Evolutionary conservation across 2,113 vertebrate genomes (phyloP).

Genomic region (Silurus meridionalis): DNA sequence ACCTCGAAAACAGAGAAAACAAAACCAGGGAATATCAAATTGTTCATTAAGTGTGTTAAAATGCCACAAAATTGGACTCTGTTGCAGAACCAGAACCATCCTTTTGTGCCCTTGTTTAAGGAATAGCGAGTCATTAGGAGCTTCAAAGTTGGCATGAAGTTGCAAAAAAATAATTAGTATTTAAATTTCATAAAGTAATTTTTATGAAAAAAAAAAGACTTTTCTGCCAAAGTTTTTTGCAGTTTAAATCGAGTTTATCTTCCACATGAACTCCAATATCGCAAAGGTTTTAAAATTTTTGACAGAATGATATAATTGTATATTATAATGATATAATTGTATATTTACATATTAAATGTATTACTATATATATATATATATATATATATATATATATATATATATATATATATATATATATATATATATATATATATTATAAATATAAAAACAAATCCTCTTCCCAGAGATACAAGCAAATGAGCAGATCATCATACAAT

Average conservation of each 20-base stretch:
- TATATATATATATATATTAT: background rate
- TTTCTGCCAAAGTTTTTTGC: background rate
- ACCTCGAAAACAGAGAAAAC: background rate
- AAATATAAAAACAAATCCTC: constrained; percentile 67
- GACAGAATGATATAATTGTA: background rate
- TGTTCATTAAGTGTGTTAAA: background rate
- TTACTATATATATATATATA: background rate
- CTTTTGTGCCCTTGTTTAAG: background rate
- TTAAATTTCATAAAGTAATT: too few relatives aligned
- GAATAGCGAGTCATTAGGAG: background rate
- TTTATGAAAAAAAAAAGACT: too few relatives aligned
- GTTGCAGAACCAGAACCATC: too few relatives aligned
- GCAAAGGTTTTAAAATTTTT: background rate
- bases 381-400: background rate
- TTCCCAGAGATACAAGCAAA: background rate
- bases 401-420: background rate
- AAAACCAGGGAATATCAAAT: background rate
- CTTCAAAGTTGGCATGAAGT: background rate
- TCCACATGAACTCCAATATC: background rate
- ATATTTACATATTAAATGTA: too few relatives aligned
- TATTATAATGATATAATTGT: too few relatives aligned
- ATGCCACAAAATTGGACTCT: background rate
- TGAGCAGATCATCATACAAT: constrained; percentile 23
- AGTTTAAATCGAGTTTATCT: background rate
- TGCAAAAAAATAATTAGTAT: background rate